These are phyloP conservation scores for Ceyx erithaca DNA, from an alignment of 2,797 vertebrate species.

Conservation along the genomic window DNA sequence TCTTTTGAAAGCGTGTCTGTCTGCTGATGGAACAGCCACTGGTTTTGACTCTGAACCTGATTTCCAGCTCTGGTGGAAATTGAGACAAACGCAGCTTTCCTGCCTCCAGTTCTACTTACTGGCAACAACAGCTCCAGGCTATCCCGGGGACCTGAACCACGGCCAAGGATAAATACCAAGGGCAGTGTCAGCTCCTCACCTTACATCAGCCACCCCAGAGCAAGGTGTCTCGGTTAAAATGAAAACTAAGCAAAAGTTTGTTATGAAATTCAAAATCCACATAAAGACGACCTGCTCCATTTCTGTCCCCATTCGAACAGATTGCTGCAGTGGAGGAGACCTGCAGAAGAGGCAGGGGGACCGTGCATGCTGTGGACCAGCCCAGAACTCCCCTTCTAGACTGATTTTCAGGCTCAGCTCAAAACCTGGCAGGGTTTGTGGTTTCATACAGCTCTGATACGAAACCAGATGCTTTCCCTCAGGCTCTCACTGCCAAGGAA, in stretches of 20 bases:
- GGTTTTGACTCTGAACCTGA: not conserved
- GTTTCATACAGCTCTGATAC: not conserved
- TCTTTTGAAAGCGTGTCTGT: rapidly evolving
- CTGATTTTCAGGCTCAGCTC: not conserved
- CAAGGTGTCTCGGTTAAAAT: not conserved
- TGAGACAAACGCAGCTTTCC: not conserved
- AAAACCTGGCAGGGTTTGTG: not conserved
- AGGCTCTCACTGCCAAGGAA: not conserved
- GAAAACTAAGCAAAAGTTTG: not conserved
- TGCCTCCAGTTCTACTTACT: not conserved
- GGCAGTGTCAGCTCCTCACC: not conserved
- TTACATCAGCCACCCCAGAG: not conserved
- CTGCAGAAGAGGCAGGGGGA: not conserved
- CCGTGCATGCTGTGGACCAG: rapidly evolving
- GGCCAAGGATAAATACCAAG: rapidly evolving
- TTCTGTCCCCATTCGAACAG: not conserved
- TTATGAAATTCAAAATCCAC: not conserved
- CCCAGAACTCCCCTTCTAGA: not conserved
- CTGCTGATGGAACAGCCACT: not conserved
- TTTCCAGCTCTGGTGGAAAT: not conserved
- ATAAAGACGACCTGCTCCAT: not conserved
- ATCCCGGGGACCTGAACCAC: not conserved
- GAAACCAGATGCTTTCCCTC: slow-evolving; percentile 15
- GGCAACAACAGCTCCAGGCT: not conserved
- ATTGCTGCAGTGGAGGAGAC: rapidly evolving